Base-by-base conservation (phyloP, 2,113 vertebrate species). In the Camelus bactrianus region DNA sequence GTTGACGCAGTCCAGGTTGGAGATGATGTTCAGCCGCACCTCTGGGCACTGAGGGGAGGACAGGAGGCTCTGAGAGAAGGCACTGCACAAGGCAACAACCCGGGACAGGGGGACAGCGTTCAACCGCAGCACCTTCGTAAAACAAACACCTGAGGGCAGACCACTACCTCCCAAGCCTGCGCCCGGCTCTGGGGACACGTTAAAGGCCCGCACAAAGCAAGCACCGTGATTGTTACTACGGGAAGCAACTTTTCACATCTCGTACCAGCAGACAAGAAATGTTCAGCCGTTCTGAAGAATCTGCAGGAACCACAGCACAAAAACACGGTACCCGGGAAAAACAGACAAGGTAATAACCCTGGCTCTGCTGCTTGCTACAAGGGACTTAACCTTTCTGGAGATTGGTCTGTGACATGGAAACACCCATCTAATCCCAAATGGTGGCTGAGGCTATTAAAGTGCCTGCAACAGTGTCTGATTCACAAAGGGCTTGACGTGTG, bases 1-100 rank as follows among this genome's bases (percentile, higher is more conserved):
- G 0, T 99, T 99, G 4, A 99, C 99, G 0, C 98, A 99, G 97
- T 99, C 98, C 97, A 99, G 97, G 88, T 99, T 99, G 50, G 98
- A 99, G 96, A 99, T 99, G 84, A 99, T 99, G 96, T 99, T 99
- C 62, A 99, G 97, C 26, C 98, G 98, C 32, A 99, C 98, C 72
- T 99, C 98, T 0, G 98, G 98, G 89, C 98, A 98, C 98, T 99
- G 84, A 1, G 17, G 62, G 56, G 70, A 56, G 76, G 3, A 69
- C 0, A 8, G 38, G 2, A 17, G 8, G 10, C 14, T 80, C 65
- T 54, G 46, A 89, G 69, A 70, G 32, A 26, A 52, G 0, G 30
- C 2, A 11, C 26, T 16, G 20, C 2, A 15, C 11, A 6, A 0
- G 17, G 30, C 12, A 24, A 4, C 42, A 56, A 22, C 32, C 26